phyloP scores from a whole-genome alignment of 1,140 invertebrate species.

The Pseudoatta argentina region DNA sequence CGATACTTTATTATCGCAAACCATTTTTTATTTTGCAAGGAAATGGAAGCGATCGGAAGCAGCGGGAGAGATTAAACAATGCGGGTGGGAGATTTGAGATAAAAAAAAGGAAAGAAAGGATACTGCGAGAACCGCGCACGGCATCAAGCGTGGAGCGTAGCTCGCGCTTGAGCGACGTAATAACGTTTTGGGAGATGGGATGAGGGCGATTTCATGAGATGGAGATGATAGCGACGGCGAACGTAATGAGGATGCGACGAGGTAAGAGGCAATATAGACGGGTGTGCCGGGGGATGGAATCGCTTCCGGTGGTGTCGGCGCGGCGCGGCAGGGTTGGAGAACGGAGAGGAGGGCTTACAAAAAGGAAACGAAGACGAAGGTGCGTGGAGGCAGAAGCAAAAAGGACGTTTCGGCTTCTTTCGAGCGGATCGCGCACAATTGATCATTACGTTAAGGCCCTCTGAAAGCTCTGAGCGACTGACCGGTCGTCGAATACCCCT shows the following conservation, averaged over 20 bases:
- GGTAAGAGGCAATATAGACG: conserved; percentile 58
- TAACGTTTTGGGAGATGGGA: conserved; percentile 53
- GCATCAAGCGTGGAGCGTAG: conserved; percentile 29
- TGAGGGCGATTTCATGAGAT: conserved; percentile 49
- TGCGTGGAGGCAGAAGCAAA: conserved; percentile 25
- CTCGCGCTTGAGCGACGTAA: conserved; percentile 58
- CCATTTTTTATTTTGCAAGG: conserved; percentile 4
- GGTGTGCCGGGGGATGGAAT: conserved; percentile 8
- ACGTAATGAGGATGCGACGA: conserved; percentile 65
- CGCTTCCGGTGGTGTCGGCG: conserved; percentile 39
- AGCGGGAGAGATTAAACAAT: conserved; percentile 33
- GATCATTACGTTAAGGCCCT: conserved; percentile 60
- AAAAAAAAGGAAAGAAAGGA: neutral
- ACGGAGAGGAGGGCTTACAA: conserved; percentile 37
- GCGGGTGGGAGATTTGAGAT: neutral
- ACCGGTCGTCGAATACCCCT: conserved; percentile 42
- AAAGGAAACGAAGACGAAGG: conserved; percentile 43
- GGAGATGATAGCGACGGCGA: conserved; percentile 53
- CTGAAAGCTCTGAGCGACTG: conserved; percentile 42
- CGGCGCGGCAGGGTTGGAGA: neutral
- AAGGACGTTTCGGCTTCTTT: conserved; percentile 45
- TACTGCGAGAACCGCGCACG: neutral
- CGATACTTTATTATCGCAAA: neutral
- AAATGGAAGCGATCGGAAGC: conserved; percentile 3
- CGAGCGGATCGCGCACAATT: conserved; percentile 36